A percentile compares a stretch with the other conserved stretches of the same genome.
These are phyloP conservation scores for Tetragonula clypearis DNA, from an alignment of 1,140 invertebrate species.

Conservation along the genomic window DNA sequence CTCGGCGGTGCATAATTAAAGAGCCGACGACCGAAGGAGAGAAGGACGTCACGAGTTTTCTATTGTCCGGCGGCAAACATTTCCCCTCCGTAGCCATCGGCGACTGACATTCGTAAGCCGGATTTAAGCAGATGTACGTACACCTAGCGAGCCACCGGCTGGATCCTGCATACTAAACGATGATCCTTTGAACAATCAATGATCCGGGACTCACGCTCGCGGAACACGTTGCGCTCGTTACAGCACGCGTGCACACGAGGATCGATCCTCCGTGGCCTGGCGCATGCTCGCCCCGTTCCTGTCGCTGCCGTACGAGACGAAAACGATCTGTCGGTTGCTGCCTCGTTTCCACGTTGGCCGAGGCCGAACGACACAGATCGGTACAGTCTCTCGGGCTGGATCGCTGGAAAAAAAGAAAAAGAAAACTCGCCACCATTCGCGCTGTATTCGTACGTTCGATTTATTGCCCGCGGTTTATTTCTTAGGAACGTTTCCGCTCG, in stretches of 20 bases:
- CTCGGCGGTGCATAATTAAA: conserved; percentile 39
- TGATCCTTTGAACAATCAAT: conserved; percentile 64
- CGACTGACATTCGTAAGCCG: conserved; percentile 47
- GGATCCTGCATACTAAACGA: conserved; percentile 51
- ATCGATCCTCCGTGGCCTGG: conserved; percentile 28
- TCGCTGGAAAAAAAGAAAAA: conserved; percentile 46
- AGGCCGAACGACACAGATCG: neutral
- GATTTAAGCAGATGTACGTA: conserved; percentile 57
- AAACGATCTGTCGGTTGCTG: conserved; percentile 30
- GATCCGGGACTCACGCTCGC: conserved; percentile 48
- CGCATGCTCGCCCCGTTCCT: conserved; percentile 1
- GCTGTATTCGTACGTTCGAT: too few relatives aligned
- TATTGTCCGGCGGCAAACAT: conserved; percentile 27
- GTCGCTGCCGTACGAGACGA: neutral
- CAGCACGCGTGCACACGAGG: conserved; percentile 42
- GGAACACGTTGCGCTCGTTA: conserved; percentile 46
- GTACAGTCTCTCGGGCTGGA: neutral
- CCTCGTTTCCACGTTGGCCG: neutral
- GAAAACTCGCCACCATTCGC: neutral
- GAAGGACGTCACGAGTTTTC: conserved; percentile 24
- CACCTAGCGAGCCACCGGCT: conserved; percentile 17
- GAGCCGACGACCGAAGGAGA: neutral
- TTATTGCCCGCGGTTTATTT: too few relatives aligned
- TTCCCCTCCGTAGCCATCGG: too few relatives aligned
- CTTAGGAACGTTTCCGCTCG: too few relatives aligned